Evolutionary conservation across 2,888 invertebrate genomes (phyloP).

Genomic region (Heliconius cydno): DNA sequence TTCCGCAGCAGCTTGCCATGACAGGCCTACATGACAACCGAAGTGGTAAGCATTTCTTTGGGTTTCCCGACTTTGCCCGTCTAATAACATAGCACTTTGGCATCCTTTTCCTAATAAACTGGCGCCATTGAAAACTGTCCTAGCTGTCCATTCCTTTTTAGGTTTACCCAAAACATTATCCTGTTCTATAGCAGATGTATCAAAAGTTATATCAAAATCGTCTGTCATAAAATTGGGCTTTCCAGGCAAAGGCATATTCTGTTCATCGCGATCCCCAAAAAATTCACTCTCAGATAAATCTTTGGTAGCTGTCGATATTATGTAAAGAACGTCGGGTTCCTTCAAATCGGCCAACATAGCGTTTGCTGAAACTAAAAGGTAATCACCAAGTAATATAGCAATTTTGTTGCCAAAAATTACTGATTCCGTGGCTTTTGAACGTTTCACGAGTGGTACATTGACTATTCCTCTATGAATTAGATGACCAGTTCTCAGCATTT

Average conservation of each 20-base stretch:
- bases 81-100: conserved; percentile 89
- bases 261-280: conserved; percentile 88
- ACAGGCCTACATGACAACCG: conserved; percentile 91
- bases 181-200: conserved; percentile 68
- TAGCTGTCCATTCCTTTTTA: conserved; percentile 87
- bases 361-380: conserved; percentile 91
- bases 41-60: conserved; percentile 90
- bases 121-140: conserved; percentile 88
- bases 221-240: conserved; percentile 76
- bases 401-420: conserved; percentile 95
- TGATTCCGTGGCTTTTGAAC: conserved; percentile 85
- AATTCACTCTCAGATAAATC: conserved; percentile 94
- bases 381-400: conserved; percentile 93
- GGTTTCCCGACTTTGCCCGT: conserved; percentile 86
- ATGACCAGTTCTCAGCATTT: conserved; percentile 94
- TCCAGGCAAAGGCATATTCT: conserved; percentile 89
- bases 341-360: conserved; percentile 90
- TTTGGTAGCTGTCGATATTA: conserved; percentile 91
- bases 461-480: conserved; percentile 88
- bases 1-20: conserved; percentile 88
- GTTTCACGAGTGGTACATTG: conserved; percentile 78
- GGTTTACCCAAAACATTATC: conserved; percentile 83
- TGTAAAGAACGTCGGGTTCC: conserved; percentile 89
- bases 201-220: conserved; percentile 69
- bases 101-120: conserved; percentile 88